Evolutionary conservation across 2,113 vertebrate genomes (phyloP).

Genomic region (Speoplatyrhinus poulsoni): DNA sequence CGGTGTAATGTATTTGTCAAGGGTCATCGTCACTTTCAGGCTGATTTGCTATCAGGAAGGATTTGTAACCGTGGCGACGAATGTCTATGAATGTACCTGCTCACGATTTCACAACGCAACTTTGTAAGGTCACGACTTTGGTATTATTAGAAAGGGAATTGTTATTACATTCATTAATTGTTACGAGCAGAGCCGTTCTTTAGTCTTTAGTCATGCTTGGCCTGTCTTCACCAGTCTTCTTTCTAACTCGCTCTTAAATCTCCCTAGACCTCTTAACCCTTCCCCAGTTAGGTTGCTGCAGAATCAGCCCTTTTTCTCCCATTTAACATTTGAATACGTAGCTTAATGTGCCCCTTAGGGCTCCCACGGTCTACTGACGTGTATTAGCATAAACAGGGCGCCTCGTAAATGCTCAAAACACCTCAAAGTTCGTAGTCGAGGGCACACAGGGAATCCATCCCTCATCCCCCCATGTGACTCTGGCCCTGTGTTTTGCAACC

Average conservation of each 20-base stretch:
- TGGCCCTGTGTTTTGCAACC: conserved; percentile 8
- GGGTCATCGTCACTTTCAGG: not conserved
- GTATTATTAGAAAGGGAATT: too few species aligned
- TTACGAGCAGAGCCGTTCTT: too few species aligned
- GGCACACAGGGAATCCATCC: not conserved
- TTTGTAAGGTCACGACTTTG: too few species aligned
- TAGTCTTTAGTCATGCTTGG: not conserved
- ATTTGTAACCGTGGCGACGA: not conserved
- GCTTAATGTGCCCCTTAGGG: conserved; percentile 32
- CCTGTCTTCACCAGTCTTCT: conserved; percentile 8
- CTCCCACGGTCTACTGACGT: conserved; percentile 27
- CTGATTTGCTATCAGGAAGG: not conserved
- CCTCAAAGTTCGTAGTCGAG: conserved; percentile 1
- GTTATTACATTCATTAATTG: too few species aligned
- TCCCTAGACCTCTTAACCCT: not conserved
- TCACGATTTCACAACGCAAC: too few species aligned
- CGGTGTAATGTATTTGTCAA: conserved; percentile 1
- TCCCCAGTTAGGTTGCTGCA: conserved; percentile 22
- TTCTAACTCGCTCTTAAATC: not conserved
- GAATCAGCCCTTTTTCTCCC: conserved; percentile 35
- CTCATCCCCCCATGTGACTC: conserved; percentile 12
- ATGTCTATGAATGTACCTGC: too few species aligned
- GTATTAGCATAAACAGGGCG: conserved; percentile 41
- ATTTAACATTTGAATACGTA: conserved; percentile 51
- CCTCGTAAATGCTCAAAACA: conserved; percentile 27